Evolutionary conservation across 2,888 invertebrate species (phyloP), one percentile per base, ranked within the genome.

Genomic region (Elegia similella): DNA sequence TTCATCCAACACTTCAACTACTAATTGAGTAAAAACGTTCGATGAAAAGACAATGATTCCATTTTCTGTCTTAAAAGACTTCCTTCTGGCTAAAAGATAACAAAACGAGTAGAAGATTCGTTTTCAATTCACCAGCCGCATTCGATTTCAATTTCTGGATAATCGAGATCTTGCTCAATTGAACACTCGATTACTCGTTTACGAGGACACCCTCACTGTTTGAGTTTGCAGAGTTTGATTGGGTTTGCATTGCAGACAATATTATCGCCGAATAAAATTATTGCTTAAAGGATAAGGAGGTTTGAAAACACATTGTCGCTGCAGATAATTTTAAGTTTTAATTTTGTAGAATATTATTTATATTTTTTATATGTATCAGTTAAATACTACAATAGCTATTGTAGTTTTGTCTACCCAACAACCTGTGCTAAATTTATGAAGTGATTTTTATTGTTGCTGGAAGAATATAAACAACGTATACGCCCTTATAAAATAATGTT

Each of bases 101-200:
- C 67, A 70, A 69, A 70, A 68, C 68, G 70, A 71, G 71, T 76
- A 68, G 70, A 73, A 78, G 77, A 81, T 76, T 80, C 83, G 75
- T 81, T 86, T 82, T 81, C 86, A 76, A 84, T 87, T 82, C 81
- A 65, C 73, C 72, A 70, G 78, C 78, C 81, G 80, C 83, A 78
- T 85, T 84, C 84, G 81, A 84, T 86, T 88, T 83, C 84, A 84
- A 87, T 88, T 84, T 82, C 84, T 81, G 82, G 77, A 88, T 88
- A 88, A 88, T 88, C 85, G 84, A 86, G 86, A 86, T 84, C 85
- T 86, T 88, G 85, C 85, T 88, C 89, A 89, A 89, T 88, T 88
- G 89, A 88, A 86, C 84, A 87, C 82, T 85, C 87, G 86, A 88
- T 86, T 84, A 87, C 85, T 86, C 87, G 87, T 85, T 88, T 86